Percentiles rank a stretch among this genome's conserved stretches.
phyloP scores from a whole-genome alignment of 1,140 invertebrate genomes.

The Leptopilina boulardi region DNA sequence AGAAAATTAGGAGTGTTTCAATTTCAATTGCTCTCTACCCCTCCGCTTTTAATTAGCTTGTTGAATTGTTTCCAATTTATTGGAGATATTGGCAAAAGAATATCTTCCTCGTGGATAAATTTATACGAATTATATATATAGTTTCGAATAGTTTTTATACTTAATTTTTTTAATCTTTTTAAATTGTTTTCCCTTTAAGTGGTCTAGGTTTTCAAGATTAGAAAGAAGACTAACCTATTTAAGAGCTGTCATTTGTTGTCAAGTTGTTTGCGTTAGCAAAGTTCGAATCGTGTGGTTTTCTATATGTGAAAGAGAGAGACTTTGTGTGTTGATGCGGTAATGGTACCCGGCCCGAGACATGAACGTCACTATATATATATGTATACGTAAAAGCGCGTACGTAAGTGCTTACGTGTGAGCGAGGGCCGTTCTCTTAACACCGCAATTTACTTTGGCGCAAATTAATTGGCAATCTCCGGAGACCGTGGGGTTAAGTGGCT shows the following conservation, averaged over 20 bases:
- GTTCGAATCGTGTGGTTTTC: slow-evolving; percentile 37
- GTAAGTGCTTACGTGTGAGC: slow-evolving; percentile 33
- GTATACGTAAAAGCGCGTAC: slow-evolving; percentile 40
- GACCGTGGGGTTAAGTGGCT: slow-evolving; percentile 63
- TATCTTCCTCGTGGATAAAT: no score
- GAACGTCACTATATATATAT: slow-evolving; percentile 19
- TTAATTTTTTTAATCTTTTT: no score
- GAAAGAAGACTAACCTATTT: no score
- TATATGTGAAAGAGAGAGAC: slow-evolving; percentile 1
- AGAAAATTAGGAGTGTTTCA: slow-evolving; percentile 19
- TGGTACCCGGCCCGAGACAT: slow-evolving; percentile 35
- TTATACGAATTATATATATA: no score
- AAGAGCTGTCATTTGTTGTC: no score
- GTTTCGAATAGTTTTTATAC: no score
- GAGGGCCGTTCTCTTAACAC: slow-evolving; percentile 61
- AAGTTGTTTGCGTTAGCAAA: slow-evolving; percentile 63
- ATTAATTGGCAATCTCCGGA: slow-evolving; percentile 71
- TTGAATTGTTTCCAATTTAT: slow-evolving; percentile 1
- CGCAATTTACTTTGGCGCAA: slow-evolving; percentile 66
- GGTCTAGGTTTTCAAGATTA: no score
- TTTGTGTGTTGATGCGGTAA: slow-evolving; percentile 38
- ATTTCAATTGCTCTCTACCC: neutral
- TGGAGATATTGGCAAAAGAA: slow-evolving; percentile 35
- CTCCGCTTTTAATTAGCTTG: neutral
- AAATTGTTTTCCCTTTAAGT: no score